phyloP scores from a whole-genome alignment of 2,888 invertebrate species.

The Heliconius erato region DNA sequence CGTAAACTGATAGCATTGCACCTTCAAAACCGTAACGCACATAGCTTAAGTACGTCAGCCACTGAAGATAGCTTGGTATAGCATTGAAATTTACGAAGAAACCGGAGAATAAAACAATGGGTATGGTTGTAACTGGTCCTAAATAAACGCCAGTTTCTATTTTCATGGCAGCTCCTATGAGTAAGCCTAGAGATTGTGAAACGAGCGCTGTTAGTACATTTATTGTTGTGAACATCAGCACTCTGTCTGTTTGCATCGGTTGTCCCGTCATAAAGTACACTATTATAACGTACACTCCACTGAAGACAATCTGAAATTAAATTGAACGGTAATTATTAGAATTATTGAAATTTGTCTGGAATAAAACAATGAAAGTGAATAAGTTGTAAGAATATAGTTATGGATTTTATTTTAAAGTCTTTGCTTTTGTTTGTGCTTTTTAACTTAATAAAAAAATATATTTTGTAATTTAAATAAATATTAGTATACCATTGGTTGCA shows the following conservation, averaged over 20 bases:
- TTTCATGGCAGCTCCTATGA: slow-evolving; percentile 96
- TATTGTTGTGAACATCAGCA: slow-evolving; percentile 91
- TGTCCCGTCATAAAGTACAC: slow-evolving; percentile 98
- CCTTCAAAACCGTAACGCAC: slow-evolving; percentile 96
- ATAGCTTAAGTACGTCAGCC: slow-evolving; percentile 96
- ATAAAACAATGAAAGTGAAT: too few species aligned
- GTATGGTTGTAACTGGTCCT: slow-evolving; percentile 96
- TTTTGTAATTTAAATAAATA: background rate
- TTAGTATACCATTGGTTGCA: background rate
- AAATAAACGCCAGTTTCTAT: slow-evolving; percentile 92
- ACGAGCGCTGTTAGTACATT: slow-evolving; percentile 94
- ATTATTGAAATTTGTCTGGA: too few species aligned
- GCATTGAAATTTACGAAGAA: slow-evolving; percentile 97
- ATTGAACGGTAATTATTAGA: background rate
- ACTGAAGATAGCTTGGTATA: slow-evolving; percentile 94
- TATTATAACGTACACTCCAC: slow-evolving; percentile 94
- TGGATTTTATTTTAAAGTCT: too few species aligned
- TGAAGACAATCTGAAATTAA: slow-evolving; percentile 90
- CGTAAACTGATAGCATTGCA: slow-evolving; percentile 96
- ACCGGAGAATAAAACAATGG: slow-evolving; percentile 96
- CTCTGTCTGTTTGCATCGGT: slow-evolving; percentile 94
- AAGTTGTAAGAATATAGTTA: too few species aligned
- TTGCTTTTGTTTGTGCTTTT: too few species aligned
- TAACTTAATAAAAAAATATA: too few species aligned
- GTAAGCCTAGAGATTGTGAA: slow-evolving; percentile 95